phyloP scores from a whole-genome alignment of 1,140 invertebrate species.

The Eciton burchellii region DNA sequence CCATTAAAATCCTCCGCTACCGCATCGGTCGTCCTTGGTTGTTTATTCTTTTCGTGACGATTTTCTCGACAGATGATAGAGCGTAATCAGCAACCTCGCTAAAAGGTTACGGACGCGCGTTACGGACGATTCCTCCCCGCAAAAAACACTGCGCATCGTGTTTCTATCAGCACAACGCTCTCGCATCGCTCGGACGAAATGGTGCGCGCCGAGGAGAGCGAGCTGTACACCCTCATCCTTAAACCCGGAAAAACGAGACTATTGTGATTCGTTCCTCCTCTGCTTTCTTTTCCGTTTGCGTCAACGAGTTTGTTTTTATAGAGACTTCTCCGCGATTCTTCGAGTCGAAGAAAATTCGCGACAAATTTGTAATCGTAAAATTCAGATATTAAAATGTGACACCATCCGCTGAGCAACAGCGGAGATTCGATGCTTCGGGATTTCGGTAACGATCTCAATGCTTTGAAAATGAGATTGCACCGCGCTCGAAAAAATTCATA shows the following conservation, averaged over 20 bases:
- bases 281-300: slow-evolving; percentile 44
- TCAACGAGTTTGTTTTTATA: slow-evolving; percentile 14
- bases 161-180: slow-evolving; percentile 25
- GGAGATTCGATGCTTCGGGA: no score
- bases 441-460: no score
- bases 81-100: slow-evolving; percentile 9
- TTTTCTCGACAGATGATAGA: not conserved
- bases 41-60: not conserved
- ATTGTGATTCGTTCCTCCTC: slow-evolving; percentile 66
- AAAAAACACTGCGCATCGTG: slow-evolving; percentile 44
- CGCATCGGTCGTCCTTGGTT: not conserved
- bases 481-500: not conserved
- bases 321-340: slow-evolving; percentile 11
- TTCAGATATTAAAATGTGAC: no score
- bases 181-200: slow-evolving; percentile 54
- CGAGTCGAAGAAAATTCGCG: not conserved
- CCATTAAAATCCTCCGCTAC: not conserved
- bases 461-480: no score
- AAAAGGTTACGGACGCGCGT: slow-evolving; percentile 3
- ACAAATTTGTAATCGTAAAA: no score
- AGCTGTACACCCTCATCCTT: slow-evolving; percentile 54
- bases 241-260: slow-evolving; percentile 57
- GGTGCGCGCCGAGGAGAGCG: slow-evolving; percentile 60
- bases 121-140: not conserved
- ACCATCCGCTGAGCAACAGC: no score